Evolutionary conservation across 2,113 vertebrate genomes (phyloP).

Genomic region (Carlito syrichta): DNA sequence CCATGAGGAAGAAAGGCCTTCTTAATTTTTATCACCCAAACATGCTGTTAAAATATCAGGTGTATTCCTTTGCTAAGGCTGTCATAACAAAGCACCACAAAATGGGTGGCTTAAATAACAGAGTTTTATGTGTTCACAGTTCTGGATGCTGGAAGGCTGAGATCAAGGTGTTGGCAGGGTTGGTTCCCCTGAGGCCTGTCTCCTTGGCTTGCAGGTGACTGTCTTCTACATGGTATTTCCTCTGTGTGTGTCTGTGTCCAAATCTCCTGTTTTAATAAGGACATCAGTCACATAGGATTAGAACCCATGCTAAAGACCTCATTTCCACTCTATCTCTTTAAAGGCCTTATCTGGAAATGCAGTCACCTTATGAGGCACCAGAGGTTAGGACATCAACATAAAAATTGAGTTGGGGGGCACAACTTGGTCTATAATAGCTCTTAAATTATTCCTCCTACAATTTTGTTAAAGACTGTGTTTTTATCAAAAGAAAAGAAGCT

Average conservation of each 20-base stretch:
- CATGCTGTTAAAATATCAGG: not conserved
- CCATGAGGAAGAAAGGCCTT: not conserved
- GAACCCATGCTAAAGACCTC: not conserved
- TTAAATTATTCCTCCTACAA: not conserved
- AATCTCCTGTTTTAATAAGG: not conserved
- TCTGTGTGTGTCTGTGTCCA: not conserved
- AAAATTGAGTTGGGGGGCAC: not conserved
- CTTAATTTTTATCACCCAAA: not conserved
- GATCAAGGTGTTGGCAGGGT: not conserved
- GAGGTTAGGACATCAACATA: not conserved
- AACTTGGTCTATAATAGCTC: not conserved
- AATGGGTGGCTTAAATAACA: not conserved
- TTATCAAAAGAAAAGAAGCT: not conserved
- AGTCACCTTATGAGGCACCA: not conserved
- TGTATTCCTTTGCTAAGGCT: not conserved
- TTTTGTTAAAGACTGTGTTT: not conserved
- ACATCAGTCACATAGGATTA: not conserved
- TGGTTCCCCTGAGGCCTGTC: not conserved
- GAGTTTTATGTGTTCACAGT: no score
- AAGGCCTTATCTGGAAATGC: not conserved
- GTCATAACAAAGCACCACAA: no score
- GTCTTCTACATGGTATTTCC: not conserved
- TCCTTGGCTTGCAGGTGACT: not conserved
- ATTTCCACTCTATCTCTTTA: not conserved
- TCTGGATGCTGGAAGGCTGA: not conserved